Base-by-base conservation (phyloP, 2,888 invertebrate species). In the Omphaloscelis lunosa region DNA sequence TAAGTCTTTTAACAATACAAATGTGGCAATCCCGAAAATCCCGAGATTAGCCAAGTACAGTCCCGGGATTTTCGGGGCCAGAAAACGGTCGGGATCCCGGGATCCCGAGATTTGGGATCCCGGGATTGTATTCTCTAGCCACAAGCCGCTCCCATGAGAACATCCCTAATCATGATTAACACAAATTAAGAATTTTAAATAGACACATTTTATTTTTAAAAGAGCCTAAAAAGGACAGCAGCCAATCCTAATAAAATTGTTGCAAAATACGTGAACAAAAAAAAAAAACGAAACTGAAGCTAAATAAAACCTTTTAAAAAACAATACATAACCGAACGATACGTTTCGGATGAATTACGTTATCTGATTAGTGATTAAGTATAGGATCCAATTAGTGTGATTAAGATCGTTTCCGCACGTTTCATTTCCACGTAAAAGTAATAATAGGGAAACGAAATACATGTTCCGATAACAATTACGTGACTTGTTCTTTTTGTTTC, bases 351-450 rank as follows among this genome's bases (percentile, higher is more conserved):
- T 80, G 73, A 81, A 74, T 69, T 29, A 63, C 61, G 48, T 86
- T 86, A 88, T 86, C 87, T 61, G 80, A 74, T 81, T 74, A 41
- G 56, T 59, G 75, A 74, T 65, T 66, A 82, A 29, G 59, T 59
- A 72, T 66, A 75, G 62, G 68, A 72, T 81, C 70, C 79, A 85
- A 85, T 88, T 89, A 84, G 87, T 77, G 61, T 39, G 86, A 87
- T 89, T 67, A 77, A 3, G 61, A 82, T 86, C 89, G 23, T 74
- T 88, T 89, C 84, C 88, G 86, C 39, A 79, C 66, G 41, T 66
- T 68, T 11, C 53, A 70, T 70, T 75, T 85, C 71, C 68, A 62
- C 20, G 68, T 53, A 77, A 77, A 72, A 61, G 51, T 72, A 51
- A 34, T 56, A 74, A 70, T 70, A 86, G 75, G 86, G 51, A 82